Base-by-base conservation (phyloP, 2,113 vertebrate genomes). In the Chitala chitala region DNA sequence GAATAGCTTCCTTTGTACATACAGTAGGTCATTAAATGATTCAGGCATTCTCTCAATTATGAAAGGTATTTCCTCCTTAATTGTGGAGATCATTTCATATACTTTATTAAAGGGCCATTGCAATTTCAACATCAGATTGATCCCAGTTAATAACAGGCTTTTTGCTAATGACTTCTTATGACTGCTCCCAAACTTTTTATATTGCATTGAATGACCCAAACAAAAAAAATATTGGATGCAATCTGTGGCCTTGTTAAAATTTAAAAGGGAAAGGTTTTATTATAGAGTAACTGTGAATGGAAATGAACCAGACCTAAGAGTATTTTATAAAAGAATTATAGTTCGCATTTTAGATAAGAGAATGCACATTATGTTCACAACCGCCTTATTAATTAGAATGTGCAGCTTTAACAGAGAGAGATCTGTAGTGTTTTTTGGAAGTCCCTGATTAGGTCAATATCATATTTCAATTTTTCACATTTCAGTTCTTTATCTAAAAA, bases 281-380 rank as follows among this genome's bases (percentile, higher is more conserved):
- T 26, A 17, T 71, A 63, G 36, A 42, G 55, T 72, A 53, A 70
- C 40, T 63, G 9, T 3, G 58, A 66, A 48, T 70, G 33, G 77
- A 72, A 56, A 46, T 80, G 65, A 71, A 29, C 50, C 36, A 22
- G 69, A 70, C 44, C 72, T 66, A 61, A 76, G 26, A 71, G 61
- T 71, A 63, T 69, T 80, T 55, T 36, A 48, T 77, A 73, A 80
- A 72, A 78, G 38, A 54, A 78, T 78, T 79, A 78, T 36, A 24
- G 3, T n/a, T 51, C 36, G 74, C 71, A 42, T 55, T 44, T 61
- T 69, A 51, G 17, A 66, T 73, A 61, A 73, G 56, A 51, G 42
- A 9, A 75, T 75, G 73, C 46, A 61, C 61, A 80, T 76, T 48
- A 68, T 71, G 64, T 46, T 78, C 69, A 79, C 59, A 76, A 72